Conservation (phyloP, 2,888 invertebrate genomes). For the Trichogramma evanescens region DNA sequence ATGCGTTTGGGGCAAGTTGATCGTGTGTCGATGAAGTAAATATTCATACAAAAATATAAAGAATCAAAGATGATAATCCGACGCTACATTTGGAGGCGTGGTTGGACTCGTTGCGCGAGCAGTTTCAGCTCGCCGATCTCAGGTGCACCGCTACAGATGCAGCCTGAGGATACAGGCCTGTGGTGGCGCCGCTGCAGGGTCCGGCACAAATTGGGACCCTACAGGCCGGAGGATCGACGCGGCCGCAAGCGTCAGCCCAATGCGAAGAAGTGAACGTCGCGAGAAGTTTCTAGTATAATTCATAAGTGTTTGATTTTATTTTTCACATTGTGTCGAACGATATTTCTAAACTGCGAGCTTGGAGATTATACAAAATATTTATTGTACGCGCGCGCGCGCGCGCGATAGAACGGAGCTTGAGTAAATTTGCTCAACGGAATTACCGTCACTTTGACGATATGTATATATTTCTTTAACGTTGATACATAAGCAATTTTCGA, state of each 20-base stretch:
- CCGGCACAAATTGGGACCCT: conserved; percentile 62
- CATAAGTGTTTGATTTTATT: too few relatives aligned
- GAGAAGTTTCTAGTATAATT: not conserved
- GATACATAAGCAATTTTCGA: too few relatives aligned
- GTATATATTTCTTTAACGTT: too few relatives aligned
- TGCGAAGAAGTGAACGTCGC: conserved; percentile 38
- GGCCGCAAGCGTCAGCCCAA: conserved; percentile 47
- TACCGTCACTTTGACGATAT: too few relatives aligned
- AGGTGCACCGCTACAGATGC: conserved; percentile 43
- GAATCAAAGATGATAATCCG: conserved; percentile 30
- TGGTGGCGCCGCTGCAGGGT: conserved; percentile 74
- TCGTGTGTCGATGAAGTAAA: conserved; percentile 1
- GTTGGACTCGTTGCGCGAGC: conserved; percentile 45
- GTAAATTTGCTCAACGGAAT: too few relatives aligned
- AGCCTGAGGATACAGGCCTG: conserved; percentile 63
- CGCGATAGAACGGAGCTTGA: too few relatives aligned
- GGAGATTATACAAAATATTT: too few relatives aligned
- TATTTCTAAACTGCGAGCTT: not conserved
- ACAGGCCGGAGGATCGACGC: conserved; percentile 47
- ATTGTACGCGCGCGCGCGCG: too few relatives aligned
- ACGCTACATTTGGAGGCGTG: conserved; percentile 34
- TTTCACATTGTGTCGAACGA: not conserved
- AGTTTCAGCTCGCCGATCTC: conserved; percentile 35
- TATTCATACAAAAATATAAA: not conserved
- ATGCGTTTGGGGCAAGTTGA: too few relatives aligned